A percentile compares a stretch with the other conserved stretches of the same genome.
These are phyloP conservation scores for Eutrigla gurnardus DNA, from an alignment of 2,797 vertebrate species.

Conservation along the genomic window DNA sequence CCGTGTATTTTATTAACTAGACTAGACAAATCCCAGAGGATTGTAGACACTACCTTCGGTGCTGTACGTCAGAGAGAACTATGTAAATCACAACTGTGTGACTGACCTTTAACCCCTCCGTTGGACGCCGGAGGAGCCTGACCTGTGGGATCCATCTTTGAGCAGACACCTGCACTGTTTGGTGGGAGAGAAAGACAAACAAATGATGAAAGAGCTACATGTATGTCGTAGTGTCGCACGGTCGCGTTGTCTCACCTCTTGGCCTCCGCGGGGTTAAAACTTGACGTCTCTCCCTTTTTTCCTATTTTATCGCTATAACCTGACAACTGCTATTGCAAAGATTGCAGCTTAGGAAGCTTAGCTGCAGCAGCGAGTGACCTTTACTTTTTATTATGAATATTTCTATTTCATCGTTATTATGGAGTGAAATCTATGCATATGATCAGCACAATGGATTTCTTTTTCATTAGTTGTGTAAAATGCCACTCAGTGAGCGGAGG, in stretches of 20 bases:
- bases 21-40: conserved; percentile 65
- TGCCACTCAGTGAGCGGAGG: conserved; percentile 87
- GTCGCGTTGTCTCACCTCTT: conserved; percentile 60
- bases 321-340: conserved; percentile 91
- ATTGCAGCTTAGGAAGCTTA: conserved; percentile 98
- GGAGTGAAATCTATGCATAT: conserved; percentile 91
- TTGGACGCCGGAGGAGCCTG: conserved; percentile 19
- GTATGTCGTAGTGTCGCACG: conserved; percentile 10
- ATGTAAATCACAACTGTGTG: conserved; percentile 49
- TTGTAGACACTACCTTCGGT: conserved; percentile 52
- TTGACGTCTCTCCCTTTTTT: conserved; percentile 58
- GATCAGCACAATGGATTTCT: conserved; percentile 90
- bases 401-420: conserved; percentile 95
- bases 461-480: conserved; percentile 95
- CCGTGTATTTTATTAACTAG: conserved; percentile 71
- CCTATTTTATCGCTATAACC: conserved; percentile 76
- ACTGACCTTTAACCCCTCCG: conserved; percentile 53
- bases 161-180: conserved; percentile 12
- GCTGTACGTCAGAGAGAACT: conserved; percentile 22
- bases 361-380: conserved; percentile 92
- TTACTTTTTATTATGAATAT: conserved; percentile 99
- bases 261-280: conserved; percentile 71
- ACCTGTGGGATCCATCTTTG: conserved; percentile 22
- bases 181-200: conserved; percentile 27
- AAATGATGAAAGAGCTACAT: conserved; percentile 20